phyloP scores from a whole-genome alignment of 2,797 vertebrate species.

The Potorous gilbertii region DNA sequence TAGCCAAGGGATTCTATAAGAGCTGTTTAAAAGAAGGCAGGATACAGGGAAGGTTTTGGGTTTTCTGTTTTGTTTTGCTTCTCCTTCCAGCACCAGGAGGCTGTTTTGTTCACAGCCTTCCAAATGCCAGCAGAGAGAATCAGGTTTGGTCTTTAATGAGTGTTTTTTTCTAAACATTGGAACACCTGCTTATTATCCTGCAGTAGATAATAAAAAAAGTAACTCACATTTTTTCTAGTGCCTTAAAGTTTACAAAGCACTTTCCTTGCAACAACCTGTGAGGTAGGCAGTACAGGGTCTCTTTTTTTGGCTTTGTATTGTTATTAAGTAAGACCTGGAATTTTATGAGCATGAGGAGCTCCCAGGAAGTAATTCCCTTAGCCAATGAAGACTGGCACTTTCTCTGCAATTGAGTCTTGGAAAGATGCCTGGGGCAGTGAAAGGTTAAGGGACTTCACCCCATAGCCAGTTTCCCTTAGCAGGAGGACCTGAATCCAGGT shows the following conservation, averaged over 20 bases:
- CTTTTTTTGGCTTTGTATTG: background rate
- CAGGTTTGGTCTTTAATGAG: background rate
- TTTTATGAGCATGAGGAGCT: background rate
- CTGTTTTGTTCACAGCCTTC: background rate
- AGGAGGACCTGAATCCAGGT: background rate
- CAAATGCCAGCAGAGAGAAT: background rate
- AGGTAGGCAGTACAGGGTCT: background rate
- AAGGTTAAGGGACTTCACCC: background rate
- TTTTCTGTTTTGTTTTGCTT: background rate
- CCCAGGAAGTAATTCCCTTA: background rate
- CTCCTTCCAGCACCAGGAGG: background rate
- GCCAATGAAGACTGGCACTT: background rate
- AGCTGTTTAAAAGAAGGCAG: background rate
- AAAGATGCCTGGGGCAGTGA: background rate
- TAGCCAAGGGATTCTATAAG: background rate
- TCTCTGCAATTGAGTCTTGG: background rate
- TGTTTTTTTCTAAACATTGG: background rate
- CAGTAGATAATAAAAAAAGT: background rate
- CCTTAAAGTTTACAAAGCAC: slow-evolving; percentile 1
- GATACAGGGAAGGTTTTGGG: background rate
- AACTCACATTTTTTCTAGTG: background rate
- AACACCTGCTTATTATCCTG: slow-evolving; percentile 1
- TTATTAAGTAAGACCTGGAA: background rate
- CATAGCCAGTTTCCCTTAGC: background rate
- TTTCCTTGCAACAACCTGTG: background rate